A percentile compares a stretch with the other conserved stretches of the same genome.
Evolutionary conservation across 2,888 invertebrate genomes (phyloP).

Genomic region (Eupithecia tripunctaria): DNA sequence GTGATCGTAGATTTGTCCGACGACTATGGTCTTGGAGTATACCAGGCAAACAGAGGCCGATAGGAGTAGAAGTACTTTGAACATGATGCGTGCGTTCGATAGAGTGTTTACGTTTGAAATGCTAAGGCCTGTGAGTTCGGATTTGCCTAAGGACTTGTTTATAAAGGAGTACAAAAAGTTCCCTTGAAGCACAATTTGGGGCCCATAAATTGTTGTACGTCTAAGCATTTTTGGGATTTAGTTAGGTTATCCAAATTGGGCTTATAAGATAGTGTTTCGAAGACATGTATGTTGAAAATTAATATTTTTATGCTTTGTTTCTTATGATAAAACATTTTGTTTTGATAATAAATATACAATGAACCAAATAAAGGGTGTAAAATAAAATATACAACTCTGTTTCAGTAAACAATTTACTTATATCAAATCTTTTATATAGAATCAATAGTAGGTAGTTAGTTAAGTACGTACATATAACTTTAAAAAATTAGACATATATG

Average conservation of each 20-base stretch:
- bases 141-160: constrained; percentile 22
- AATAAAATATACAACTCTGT: background rate
- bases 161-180: constrained; percentile 13
- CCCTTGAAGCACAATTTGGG: background rate
- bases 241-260: background rate
- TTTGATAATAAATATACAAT: no score
- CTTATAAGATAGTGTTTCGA: background rate
- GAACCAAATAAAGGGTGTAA: background rate
- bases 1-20: constrained; percentile 66
- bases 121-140: constrained; percentile 13
- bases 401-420: background rate
- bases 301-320: no score
- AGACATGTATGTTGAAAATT: background rate
- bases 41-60: constrained; percentile 51
- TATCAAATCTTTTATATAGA: background rate
- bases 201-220: background rate
- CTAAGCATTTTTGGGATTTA: background rate
- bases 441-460: no score
- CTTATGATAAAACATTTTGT: no score
- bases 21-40: constrained; percentile 60
- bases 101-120: constrained; percentile 23
- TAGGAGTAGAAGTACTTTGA: constrained; percentile 53
- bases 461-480: no score
- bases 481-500: no score
- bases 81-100: constrained; percentile 50